Evolutionary conservation across 1,140 invertebrate species (phyloP), one percentile per base, ranked within the genome.

Genomic region (Drosophila murphyi): DNA sequence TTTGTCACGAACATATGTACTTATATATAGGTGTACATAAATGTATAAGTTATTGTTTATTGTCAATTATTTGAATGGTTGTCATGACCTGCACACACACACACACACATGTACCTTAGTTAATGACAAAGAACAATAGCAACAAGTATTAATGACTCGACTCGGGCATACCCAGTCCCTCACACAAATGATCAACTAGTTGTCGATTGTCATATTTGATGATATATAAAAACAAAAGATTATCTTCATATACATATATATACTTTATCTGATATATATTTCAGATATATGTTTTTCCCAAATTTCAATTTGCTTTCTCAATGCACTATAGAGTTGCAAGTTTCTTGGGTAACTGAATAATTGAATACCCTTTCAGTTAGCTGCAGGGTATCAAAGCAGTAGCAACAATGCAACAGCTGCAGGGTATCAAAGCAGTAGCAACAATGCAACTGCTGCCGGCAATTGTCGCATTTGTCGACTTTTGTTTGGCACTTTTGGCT

Each of bases 391-490:
- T n/a, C n/a, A n/a, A n/a, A n/a, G n/a, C n/a, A n/a, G n/a, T n/a
- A n/a, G n/a, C n/a, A n/a, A n/a, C n/a, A n/a, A n/a, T n/a, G n/a
- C n/a, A n/a, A n/a, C n/a, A n/a, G n/a, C 3, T 28, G 48, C 7
- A 34, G 57, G 57, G 32, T 48, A 60, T 32, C n/a, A 6, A 35
- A 60, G 28, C 12, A 56, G 5, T 29, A 57, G 39, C 37, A 65
- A 69, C 47, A 60, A 65, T 34, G 52, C 47, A 56, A 55, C 43
- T 54, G 32, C 4, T 54, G 32, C 4, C 55, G 34, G n/a, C 43
- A 28, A 51, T 60, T 69, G 56, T 57, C 78, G 74, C 78, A 56
- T 80, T 71, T 65, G 29, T 79, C 10, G 20, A 20, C 20, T 20
- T 68, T 73, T 62, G 32, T 55, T 59, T 74, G 45, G 56, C 56